phyloP scores from a whole-genome alignment of 2,888 invertebrate species.

The Drosophila kanekoi region DNA sequence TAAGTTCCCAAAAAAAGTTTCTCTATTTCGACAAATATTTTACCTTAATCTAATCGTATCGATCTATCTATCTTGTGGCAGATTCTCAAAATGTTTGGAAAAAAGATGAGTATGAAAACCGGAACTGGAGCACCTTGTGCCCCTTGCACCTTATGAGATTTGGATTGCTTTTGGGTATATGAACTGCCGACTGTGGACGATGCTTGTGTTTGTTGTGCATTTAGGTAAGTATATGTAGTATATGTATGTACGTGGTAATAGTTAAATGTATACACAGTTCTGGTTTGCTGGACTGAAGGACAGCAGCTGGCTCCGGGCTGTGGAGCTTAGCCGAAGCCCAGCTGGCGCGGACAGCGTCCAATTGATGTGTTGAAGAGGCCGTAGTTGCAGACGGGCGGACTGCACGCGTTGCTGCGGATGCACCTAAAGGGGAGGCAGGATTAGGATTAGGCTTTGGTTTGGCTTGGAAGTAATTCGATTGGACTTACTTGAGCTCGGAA shows the following conservation, averaged over 20 bases:
- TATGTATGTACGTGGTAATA: conserved; percentile 33
- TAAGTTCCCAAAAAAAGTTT: conserved; percentile 1
- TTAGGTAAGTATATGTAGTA: conserved; percentile 11
- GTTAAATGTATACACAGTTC: conserved; percentile 66
- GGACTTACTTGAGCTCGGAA: conserved; percentile 87
- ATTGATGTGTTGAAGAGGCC: conserved; percentile 76
- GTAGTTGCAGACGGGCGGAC: conserved; percentile 80
- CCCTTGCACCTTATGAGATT: background rate
- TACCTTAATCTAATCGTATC: too few species aligned
- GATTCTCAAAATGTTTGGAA: too few species aligned
- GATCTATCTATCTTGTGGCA: too few species aligned
- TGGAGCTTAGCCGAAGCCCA: conserved; percentile 68
- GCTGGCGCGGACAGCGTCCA: conserved; percentile 84
- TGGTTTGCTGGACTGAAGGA: conserved; percentile 47
- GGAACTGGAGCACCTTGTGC: too few species aligned
- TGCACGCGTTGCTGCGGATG: conserved; percentile 79
- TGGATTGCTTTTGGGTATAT: conserved; percentile 17
- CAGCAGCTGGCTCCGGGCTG: conserved; percentile 4
- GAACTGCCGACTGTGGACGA: conserved; percentile 13
- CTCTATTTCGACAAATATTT: too few species aligned
- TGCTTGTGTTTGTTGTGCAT: conserved; percentile 8
- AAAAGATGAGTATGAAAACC: too few species aligned
- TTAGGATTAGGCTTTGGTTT: background rate
- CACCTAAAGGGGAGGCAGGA: conserved; percentile 57
- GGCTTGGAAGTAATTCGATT: too few species aligned